Evolutionary conservation across 2,888 invertebrate genomes (phyloP), one percentile per base, ranked within the genome.

Genomic region (Allophyes oxyacanthae): DNA sequence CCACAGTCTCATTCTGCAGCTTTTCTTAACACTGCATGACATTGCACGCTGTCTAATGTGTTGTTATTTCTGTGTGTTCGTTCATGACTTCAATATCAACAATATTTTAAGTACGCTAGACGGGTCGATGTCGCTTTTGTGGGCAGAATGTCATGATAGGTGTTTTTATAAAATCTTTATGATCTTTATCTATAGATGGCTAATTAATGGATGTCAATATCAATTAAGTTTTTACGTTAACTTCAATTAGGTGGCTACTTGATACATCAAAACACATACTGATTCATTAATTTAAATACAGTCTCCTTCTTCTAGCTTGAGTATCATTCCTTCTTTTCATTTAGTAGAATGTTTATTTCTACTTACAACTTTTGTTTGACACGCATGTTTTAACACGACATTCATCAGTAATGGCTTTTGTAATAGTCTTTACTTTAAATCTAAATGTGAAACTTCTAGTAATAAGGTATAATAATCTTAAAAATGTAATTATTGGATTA

Each of bases 61-160:
- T 63, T 41, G 62, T 60, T 64, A 53, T 53, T 67, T 72, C 41
- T 44, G 48, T 64, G 56, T 69, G 56, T 73, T 67, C 65, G 49
- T 54, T 46, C 50, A 57, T 71, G 54, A 66, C 60, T 64, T 58
- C 55, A 50, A 74, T 76, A 81, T 87, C 89, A 88, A 88, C 92
- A 91, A 90, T 89, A 89, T 92, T 90, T 88, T 85, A 85, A 86
- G 78, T 77, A 72, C 65, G 72, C 81, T 82, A 77, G 78, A 83
- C 77, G 78, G 83, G 80, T 92, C 87, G 81, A 79, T 93, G 91
- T 92, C 85, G 92, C 92, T 93, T 93, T 76, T 91, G 90, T 92
- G 86, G 83, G 85, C 88, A 82, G 82, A 85, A 81, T 86, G 82
- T 86, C 80, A 77, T 71, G 68, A 78, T 84, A 85, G 87, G 87